Evolutionary conservation across 2,797 vertebrate genomes (phyloP).

Genomic region (Myiothlypis coronata): DNA sequence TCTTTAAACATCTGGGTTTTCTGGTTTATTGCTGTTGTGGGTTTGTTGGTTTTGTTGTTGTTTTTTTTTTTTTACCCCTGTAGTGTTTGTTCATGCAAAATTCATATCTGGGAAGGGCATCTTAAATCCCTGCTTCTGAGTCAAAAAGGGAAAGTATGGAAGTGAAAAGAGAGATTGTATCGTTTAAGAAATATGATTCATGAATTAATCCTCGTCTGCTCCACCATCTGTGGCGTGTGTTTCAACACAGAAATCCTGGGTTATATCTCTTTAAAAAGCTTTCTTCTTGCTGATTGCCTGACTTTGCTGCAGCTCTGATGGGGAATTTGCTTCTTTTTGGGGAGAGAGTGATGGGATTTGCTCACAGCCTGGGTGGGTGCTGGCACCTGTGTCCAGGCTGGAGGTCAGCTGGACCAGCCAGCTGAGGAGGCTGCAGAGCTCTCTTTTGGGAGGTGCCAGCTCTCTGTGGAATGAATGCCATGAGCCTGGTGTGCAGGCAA

Average conservation of each 20-base stretch:
- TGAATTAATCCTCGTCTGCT: constrained; percentile 69
- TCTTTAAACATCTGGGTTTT: constrained; percentile 18
- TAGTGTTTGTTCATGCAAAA: constrained; percentile 49
- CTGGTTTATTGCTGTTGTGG: not conserved
- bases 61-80: not conserved
- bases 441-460: not conserved
- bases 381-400: not conserved
- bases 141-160: constrained; percentile 59
- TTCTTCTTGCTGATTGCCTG: constrained; percentile 15
- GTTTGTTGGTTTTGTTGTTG: not conserved
- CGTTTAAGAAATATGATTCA: constrained; percentile 62
- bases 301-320: not conserved
- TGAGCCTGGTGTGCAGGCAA: not conserved
- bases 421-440: not conserved
- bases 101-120: constrained; percentile 60
- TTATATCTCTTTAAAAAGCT: constrained; percentile 50
- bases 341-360: not conserved
- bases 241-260: constrained; percentile 54
- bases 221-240: constrained; percentile 64
- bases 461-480: not conserved
- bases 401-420: not conserved
- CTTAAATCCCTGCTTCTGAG: constrained; percentile 54
- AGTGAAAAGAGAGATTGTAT: constrained; percentile 63
- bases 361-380: not conserved
- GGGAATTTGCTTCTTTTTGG: not conserved